Evolutionary conservation across 2,113 vertebrate genomes (phyloP).

Genomic region (Galeopterus variegatus): DNA sequence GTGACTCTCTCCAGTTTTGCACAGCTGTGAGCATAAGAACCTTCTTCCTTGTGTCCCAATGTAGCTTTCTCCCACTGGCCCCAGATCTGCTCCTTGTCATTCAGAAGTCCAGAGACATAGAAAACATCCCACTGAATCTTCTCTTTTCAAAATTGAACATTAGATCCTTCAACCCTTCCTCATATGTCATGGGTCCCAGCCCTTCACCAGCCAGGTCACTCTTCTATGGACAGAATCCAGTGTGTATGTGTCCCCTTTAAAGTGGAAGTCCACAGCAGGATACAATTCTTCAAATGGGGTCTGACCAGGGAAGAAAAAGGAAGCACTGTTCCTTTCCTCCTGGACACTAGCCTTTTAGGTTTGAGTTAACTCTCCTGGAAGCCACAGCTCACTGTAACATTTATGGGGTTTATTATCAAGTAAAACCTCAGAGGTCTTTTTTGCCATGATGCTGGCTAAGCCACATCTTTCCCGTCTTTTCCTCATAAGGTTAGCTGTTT

Average conservation of each 20-base stretch:
- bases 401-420: background rate
- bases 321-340: background rate
- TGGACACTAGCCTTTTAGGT: background rate
- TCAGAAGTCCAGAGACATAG: background rate
- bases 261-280: background rate
- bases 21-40: background rate
- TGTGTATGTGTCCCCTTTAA: background rate
- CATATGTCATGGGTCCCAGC: background rate
- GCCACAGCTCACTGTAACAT: background rate
- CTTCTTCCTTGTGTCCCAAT: background rate
- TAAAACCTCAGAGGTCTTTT: constrained; percentile 32
- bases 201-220: background rate
- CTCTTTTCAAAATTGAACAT: background rate
- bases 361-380: constrained; percentile 36
- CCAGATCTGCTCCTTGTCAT: background rate
- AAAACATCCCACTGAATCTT: background rate
- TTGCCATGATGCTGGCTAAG: background rate
- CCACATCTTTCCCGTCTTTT: constrained; percentile 10
- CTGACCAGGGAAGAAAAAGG: constrained; percentile 5
- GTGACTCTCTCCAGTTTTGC: background rate
- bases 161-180: background rate
- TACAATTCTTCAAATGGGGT: background rate
- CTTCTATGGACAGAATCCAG: background rate
- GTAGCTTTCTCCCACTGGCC: background rate
- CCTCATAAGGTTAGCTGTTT: background rate